Evolutionary conservation across 2,888 invertebrate genomes (phyloP).

Genomic region (Megamerina dolium): DNA sequence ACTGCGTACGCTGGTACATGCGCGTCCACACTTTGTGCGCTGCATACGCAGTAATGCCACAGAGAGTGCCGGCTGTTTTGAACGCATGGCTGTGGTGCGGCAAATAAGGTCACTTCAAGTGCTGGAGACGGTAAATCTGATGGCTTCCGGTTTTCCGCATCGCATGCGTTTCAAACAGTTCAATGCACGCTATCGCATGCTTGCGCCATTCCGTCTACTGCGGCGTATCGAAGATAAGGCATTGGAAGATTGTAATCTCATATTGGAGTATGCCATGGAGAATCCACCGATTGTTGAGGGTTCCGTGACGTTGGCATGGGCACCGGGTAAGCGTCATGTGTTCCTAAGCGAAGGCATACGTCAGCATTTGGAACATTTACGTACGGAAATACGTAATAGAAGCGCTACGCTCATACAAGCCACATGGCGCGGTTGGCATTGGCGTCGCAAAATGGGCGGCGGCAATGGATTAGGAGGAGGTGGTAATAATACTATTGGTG

Average conservation of each 20-base stretch:
- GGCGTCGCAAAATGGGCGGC: slow-evolving; percentile 61
- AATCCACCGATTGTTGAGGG: slow-evolving; percentile 55
- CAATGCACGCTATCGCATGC: slow-evolving; percentile 74
- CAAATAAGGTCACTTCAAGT: slow-evolving; percentile 87
- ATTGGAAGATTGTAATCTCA: slow-evolving; percentile 68
- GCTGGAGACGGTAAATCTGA: slow-evolving; percentile 90
- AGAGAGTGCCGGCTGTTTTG: slow-evolving; percentile 77
- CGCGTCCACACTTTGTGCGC: slow-evolving; percentile 89
- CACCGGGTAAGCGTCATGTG: slow-evolving; percentile 85
- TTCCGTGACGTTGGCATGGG: slow-evolving; percentile 73
- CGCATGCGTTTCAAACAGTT: slow-evolving; percentile 92
- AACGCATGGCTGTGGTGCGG: slow-evolving; percentile 73
- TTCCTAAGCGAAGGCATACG: slow-evolving; percentile 91
- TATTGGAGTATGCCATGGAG: slow-evolving; percentile 66
- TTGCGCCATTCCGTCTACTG: slow-evolving; percentile 71
- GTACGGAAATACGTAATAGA: slow-evolving; percentile 68
- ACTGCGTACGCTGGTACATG: slow-evolving; percentile 83
- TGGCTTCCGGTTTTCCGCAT: slow-evolving; percentile 93
- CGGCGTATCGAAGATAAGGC: slow-evolving; percentile 65
- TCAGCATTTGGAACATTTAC: slow-evolving; percentile 78
- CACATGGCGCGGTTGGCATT: slow-evolving; percentile 76
- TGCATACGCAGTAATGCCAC: slow-evolving; percentile 83
- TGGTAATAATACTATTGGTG: slow-evolving; percentile 16
- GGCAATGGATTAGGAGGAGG: slow-evolving; percentile 33
- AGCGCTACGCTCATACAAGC: slow-evolving; percentile 81